phyloP scores from a whole-genome alignment of 2,888 invertebrate species.

The Sphaerophoria rueppellii region DNA sequence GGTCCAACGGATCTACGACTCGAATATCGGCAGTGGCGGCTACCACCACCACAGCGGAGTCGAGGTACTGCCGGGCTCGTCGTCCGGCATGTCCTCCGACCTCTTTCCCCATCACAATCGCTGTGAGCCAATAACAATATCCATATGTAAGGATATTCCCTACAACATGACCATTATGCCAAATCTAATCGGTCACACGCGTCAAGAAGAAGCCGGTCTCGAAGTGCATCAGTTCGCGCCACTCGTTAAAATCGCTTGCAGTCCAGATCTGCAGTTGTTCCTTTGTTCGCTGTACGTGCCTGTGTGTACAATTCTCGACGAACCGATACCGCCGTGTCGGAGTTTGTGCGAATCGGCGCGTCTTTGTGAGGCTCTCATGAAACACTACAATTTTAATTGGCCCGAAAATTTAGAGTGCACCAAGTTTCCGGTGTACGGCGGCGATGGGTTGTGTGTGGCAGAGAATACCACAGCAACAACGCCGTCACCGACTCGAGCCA shows the following conservation, averaged over 20 bases:
- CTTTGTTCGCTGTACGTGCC: constrained; percentile 83
- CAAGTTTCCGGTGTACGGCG: too few species aligned
- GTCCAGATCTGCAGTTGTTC: constrained; percentile 87
- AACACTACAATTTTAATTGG: constrained; percentile 87
- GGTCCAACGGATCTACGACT: constrained; percentile 60
- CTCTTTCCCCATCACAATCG: constrained; percentile 89
- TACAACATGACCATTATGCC: constrained; percentile 99
- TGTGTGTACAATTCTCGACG: constrained; percentile 94
- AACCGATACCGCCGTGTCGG: constrained; percentile 94
- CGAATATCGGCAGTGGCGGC: constrained; percentile 63
- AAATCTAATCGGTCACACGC: constrained; percentile 94
- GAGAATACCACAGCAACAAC: constrained; percentile 87
- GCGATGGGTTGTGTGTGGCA: constrained; percentile 89
- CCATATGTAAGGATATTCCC: constrained; percentile 94
- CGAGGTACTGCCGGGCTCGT: constrained; percentile 60
- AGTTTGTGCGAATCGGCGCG: constrained; percentile 94
- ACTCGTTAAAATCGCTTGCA: constrained; percentile 96
- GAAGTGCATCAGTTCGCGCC: constrained; percentile 97
- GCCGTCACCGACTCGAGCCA: constrained; percentile 83
- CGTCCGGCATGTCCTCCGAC: constrained; percentile 76
- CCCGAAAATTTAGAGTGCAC: too few species aligned
- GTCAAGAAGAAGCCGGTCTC: constrained; percentile 96
- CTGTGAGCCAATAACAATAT: constrained; percentile 97
- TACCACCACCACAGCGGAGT: constrained; percentile 60
- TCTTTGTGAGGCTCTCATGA: constrained; percentile 88